Evolutionary conservation across 2,888 invertebrate genomes (phyloP).

Genomic region (Meliscaeva auricollis): DNA sequence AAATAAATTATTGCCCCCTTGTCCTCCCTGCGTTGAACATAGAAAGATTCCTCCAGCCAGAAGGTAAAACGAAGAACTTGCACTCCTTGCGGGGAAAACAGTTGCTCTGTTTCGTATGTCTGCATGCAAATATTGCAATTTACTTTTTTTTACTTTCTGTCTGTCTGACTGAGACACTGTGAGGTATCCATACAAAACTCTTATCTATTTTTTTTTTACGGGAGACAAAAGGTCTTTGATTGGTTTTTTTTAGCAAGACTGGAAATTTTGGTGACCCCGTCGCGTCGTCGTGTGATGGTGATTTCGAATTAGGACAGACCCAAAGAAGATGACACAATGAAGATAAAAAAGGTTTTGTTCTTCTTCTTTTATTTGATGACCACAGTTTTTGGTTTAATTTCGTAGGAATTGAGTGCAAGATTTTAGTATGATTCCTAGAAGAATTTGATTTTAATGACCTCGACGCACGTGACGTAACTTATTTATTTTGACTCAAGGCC

Average conservation of each 20-base stretch:
- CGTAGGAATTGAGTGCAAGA: neutral
- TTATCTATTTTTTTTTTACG: slow-evolving; percentile 54
- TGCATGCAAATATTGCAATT: slow-evolving; percentile 62
- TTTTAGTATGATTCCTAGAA: no score
- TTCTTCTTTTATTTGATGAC: slow-evolving; percentile 9
- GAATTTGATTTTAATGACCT: no score
- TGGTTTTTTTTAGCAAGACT: slow-evolving; percentile 19
- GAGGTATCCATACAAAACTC: slow-evolving; percentile 16
- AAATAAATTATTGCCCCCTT: slow-evolving; percentile 67
- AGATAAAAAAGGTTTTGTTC: slow-evolving; percentile 3
- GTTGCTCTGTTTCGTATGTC: slow-evolving; percentile 43
- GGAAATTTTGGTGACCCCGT: slow-evolving; percentile 43
- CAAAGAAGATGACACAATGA: neutral
- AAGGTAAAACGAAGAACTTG: slow-evolving; percentile 27
- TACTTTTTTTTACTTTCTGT: slow-evolving; percentile 38
- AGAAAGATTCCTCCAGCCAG: slow-evolving; percentile 23
- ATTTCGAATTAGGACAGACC: slow-evolving; percentile 2
- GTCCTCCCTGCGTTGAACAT: slow-evolving; percentile 2
- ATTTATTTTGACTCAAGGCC: no score
- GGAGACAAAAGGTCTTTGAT: slow-evolving; percentile 50
- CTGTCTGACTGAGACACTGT: slow-evolving; percentile 38
- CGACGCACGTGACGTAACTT: no score
- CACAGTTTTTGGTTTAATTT: neutral
- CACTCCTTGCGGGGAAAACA: slow-evolving; percentile 24
- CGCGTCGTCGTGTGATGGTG: slow-evolving; percentile 30